phyloP scores from a whole-genome alignment of 2,113 vertebrate genomes.

The Rallus limicola region DNA sequence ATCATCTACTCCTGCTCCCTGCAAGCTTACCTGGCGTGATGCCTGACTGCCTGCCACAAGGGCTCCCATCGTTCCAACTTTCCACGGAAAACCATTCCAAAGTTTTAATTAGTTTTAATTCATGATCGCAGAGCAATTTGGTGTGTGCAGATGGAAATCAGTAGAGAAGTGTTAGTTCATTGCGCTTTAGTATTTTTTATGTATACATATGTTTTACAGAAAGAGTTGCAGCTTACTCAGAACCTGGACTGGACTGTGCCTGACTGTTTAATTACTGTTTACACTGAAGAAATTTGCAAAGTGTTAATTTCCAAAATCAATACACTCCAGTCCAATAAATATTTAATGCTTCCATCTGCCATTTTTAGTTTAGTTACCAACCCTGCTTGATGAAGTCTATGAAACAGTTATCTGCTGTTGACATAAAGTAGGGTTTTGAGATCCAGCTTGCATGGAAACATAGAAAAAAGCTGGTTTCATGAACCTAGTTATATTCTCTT shows the following conservation, averaged over 20 bases:
- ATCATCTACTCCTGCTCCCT: not conserved
- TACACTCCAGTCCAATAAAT: conserved; percentile 59
- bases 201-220: conserved; percentile 31
- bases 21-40: not conserved
- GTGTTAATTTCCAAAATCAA: conserved; percentile 56
- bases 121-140: conserved; percentile 1
- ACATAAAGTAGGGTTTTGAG: conserved; percentile 17
- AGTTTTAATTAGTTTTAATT: conserved; percentile 44
- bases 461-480: not conserved
- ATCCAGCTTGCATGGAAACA: not conserved
- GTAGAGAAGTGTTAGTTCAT: not conserved
- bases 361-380: conserved; percentile 34
- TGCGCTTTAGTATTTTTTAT: not conserved
- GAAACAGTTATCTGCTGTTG: conserved; percentile 41
- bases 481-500: not conserved
- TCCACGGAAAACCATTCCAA: not conserved
- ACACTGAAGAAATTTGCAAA: conserved; percentile 42
- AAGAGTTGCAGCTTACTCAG: conserved; percentile 44
- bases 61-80: not conserved
- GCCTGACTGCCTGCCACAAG: not conserved
- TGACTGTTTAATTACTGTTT: conserved; percentile 56
- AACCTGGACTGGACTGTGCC: conserved; percentile 38
- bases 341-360: conserved; percentile 68
- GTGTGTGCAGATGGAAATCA: conserved; percentile 22
- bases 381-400: not conserved